Base-by-base conservation (phyloP, 2,888 invertebrate species). In the Euzetes globulus region DNA sequence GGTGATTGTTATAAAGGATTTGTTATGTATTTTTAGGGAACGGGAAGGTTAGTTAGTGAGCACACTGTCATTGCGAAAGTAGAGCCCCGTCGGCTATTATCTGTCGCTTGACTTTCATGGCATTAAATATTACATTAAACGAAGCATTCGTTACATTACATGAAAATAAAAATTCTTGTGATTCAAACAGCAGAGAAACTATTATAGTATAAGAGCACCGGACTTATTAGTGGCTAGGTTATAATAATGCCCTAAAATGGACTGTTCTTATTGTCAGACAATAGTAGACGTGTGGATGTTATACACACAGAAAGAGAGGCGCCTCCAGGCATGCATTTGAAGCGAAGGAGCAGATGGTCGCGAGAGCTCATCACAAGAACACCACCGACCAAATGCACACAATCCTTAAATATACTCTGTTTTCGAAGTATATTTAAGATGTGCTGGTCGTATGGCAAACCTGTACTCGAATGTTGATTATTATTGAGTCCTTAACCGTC, bases 331-430 rank as follows among this genome's bases (percentile, higher is more conserved):
- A 19, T 29, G 5, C 7, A 33, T 33, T 33, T 5, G n/a, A 63
- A 63, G 29, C 22, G 17, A 13, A 47, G 47, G 63, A 63, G 63
- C 63, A 63, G 63, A 63, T 63, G 63, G 63, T 63, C 29, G 11
- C 27, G 63, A 63, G 29, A 27, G 63, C 15, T 50, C 50, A 50
- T 50, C 50, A 50, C 50, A 50, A 15, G 50, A 50, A 33, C 33
- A 33, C 33, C 33, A 33, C 4, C 33, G 3, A 50, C 15, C 9
- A 13, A n/a, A 58, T 22, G 13, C 58, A 58, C 58, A 58, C 19
- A 58, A 17, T 4, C 15, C 50, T 3, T 50, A 50, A 50, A 15
- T 50, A 4, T 50, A n/a, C 50, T 11, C 15, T 33, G 33, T 33
- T 33, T 33, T 33, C 7, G 33, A 33, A 33, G 33, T 33, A 7